Conservation (phyloP, 1,140 invertebrate species). For the Hyles euphorbiae region DNA sequence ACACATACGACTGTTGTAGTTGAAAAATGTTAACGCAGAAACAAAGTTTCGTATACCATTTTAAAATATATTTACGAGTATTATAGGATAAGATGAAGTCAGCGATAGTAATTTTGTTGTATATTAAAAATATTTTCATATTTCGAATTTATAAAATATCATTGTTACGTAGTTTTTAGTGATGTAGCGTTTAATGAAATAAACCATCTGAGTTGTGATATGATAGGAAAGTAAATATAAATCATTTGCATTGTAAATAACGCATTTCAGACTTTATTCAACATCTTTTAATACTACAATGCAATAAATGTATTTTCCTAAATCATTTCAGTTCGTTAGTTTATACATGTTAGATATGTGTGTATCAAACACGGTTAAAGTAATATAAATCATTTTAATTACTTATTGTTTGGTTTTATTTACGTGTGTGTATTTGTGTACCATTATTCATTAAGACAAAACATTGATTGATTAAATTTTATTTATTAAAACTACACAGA, state of each 20-base stretch:
- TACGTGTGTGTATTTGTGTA: constrained; percentile 8
- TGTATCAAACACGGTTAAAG: constrained; percentile 1
- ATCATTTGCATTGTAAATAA: constrained; percentile 21
- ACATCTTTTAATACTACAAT: constrained; percentile 16
- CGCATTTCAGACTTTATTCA: constrained; percentile 12
- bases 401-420: constrained; percentile 11
- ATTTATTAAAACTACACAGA: constrained; percentile 70
- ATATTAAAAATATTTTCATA: constrained; percentile 48
- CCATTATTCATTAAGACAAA: constrained; percentile 13
- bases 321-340: constrained; percentile 16
- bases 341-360: constrained; percentile 2
- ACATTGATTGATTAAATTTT: constrained; percentile 60
- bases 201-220: constrained; percentile 35
- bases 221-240: constrained; percentile 15
- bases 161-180: constrained; percentile 63
- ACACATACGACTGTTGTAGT: no score
- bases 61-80: constrained; percentile 35
- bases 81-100: constrained; percentile 46
- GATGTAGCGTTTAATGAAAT: constrained; percentile 24
- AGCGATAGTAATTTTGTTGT: constrained; percentile 35
- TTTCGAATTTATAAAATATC: constrained; percentile 64
- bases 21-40: constrained; percentile 11
- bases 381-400: constrained; percentile 20
- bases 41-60: constrained; percentile 25
- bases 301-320: constrained; percentile 20